Evolutionary conservation across 2,113 vertebrate species (phyloP), one percentile per base, ranked within the genome.

Genomic region (Lycaon pictus): DNA sequence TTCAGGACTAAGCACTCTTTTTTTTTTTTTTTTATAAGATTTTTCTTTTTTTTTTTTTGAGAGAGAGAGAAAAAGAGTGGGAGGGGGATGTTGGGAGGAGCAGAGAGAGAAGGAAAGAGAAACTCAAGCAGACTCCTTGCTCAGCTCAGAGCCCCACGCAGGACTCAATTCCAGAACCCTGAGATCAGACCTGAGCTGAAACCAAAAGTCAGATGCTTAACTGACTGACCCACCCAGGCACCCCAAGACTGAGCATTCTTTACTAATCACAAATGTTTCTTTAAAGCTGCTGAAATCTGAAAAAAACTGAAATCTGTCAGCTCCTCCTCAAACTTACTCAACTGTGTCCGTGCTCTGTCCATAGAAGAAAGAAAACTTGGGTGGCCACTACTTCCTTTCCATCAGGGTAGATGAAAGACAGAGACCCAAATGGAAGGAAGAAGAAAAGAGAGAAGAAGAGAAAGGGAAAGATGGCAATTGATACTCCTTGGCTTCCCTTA

Each of bases 361-460:
- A 65, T 0, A 82, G 63, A 43, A n/a, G 3, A 98, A n/a, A 48
- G 48, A 80, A 86, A 93, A 95, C 51, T 76, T 56, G 71, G 29
- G 20, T 80, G 48, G 10, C 63, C 55, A 23, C n/a, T 0, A 25
- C 4, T 85, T 86, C 27, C 19, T 72, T 51, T 32, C 56, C 8
- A 55, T 56, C 17, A 80, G 1, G 1, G 6, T 53, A 80, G 12
- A 60, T 15, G 16, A 22, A 25, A 88, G 17, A 72, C 12, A 95
- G 25, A 35, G 13, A 32, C 55, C 13, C 53, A 89, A 67, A 69
- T 4, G 12, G 32, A 77, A 71, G 32, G 27, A 90, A 19, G 74
- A 65, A 90, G 7, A 22, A 43, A 23, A 27, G 3, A 63, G 19
- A 5, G 16, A 32, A 15, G 7, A 53, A 27, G 7, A 76, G 29